Base-by-base conservation (phyloP, 2,113 vertebrate species). In the Neodontobutis hainanensis region DNA sequence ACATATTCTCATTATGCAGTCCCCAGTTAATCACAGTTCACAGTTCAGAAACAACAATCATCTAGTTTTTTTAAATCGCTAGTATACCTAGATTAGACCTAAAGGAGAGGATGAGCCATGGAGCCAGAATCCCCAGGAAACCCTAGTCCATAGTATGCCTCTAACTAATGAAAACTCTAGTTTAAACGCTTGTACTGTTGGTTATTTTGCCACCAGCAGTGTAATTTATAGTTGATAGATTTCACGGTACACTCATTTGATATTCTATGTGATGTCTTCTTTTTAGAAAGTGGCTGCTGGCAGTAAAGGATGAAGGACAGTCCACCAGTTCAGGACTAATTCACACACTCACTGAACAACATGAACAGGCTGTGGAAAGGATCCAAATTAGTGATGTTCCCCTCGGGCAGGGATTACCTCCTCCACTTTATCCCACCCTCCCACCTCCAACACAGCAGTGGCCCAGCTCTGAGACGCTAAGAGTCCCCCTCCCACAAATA, bases 361-460 rank as follows among this genome's bases (percentile, higher is more conserved):
- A 71, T 68, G 75, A 86, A 60, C 64, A 58, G 71, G 42, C 55
- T 67, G 63, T 32, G 52, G 75, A 78, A 64, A 68, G 77, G 42
- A 69, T 88, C 73, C 68, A 75, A 49, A 65, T 76, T 52, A 68
- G 79, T 62, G 45, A 88, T 87, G 88, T 76, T 80, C 71, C 84
- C 84, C 69, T 83, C 75, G 1, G 67, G 72, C 85, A 73, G 82
- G 85, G 80, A 88, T 86, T 72, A 85, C 84, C 88, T 90, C 69
- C 81, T 83, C 80, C 64, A 68, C 65, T 67, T 77, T 75, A 44
- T 79, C 78, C 65, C 81, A 77, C 77, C 75, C 76, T 61, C 53
- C 76, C 52, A 74, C 36, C 2, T 48, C 38, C 72, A 59, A 52
- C 78, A 79, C 61, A 86, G 65, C 46, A 70, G 66, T 65, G 44